phyloP scores from a whole-genome alignment of 2,113 vertebrate genomes.

The Poeciliopsis prolifica region DNA sequence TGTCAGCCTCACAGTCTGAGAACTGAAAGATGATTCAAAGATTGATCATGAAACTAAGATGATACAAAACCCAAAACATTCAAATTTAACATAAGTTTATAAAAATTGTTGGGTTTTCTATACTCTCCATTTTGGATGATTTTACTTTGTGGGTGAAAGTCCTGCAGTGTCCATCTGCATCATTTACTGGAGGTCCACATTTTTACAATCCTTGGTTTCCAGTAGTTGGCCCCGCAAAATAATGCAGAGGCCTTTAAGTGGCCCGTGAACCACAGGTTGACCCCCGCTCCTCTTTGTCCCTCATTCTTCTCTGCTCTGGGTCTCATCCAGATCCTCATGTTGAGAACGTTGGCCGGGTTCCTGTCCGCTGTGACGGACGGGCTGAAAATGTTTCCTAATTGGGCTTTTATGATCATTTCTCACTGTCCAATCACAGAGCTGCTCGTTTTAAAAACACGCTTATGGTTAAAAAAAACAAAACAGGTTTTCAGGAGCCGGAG shows the following conservation, averaged over 20 bases:
- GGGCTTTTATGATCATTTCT: not conserved
- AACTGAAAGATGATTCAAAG: too few species aligned
- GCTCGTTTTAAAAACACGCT: not conserved
- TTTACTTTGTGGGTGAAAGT: too few species aligned
- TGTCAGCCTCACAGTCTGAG: too few species aligned
- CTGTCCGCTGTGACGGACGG: too few species aligned
- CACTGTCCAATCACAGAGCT: not conserved
- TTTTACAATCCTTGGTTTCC: not conserved
- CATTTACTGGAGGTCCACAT: too few species aligned
- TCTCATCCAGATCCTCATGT: not conserved
- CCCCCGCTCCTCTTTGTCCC: not conserved
- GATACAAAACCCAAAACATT: too few species aligned
- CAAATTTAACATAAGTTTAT: too few species aligned
- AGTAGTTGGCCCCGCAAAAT: not conserved
- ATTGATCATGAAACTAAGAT: too few species aligned
- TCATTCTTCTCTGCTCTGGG: not conserved
- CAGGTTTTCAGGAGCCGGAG: conserved; percentile 15
- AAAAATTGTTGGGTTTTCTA: too few species aligned
- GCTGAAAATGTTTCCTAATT: not conserved
- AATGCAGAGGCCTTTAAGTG: not conserved
- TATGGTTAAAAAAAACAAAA: not conserved
- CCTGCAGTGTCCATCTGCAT: too few species aligned
- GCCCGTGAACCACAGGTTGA: not conserved
- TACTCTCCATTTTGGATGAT: too few species aligned
- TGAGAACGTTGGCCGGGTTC: too few species aligned